Base-by-base conservation (phyloP, 2,113 vertebrate species). In the Egretta garzetta region DNA sequence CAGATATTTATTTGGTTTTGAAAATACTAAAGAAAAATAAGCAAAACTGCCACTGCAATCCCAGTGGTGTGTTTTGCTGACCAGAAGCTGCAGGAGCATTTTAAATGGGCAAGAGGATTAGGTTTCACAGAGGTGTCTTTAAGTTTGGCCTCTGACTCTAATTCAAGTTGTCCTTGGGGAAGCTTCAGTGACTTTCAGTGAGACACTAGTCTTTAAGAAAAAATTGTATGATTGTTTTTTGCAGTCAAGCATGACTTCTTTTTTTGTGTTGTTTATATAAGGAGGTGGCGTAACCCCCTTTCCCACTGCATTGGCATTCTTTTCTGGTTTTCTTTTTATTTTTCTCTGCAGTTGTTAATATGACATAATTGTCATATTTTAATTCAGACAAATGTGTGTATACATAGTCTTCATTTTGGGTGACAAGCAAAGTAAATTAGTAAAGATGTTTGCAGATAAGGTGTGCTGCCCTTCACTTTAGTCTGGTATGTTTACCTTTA, bases 81-180 rank as follows among this genome's bases (percentile, higher is more conserved):
- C 52, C 81, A 80, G 47, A 93, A 96, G 67, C 89, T 75, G 53
- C 86, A 88, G 94, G 80, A 91, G 26, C 47, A 67, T 91, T 95
- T 93, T 93, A 93, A 96, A 86, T 86, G 84, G 90, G 50, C 68
- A 90, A 91, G 73, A 73, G 90, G 93, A 92, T 97, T 96, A 90
- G 26, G 27, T 97, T 97, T 95, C 90, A 88, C 64, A 93, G 84
- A 90, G 33, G 41, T 90, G 50, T 94, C 84, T 90, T 96, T 96
- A 84, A 9, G 3, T 84, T 93, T 96, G 92, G 68, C 92, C 90
- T 96, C 85, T 95, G 93, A 96, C 86, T 94, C 64, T 76, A 86
- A 86, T 93, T 95, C 86, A 59, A 9, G 63, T 81, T 95, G 64
- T 97, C 96, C 84, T 95, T 95, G 73, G 75, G 75, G 90, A 94